A percentile compares a stretch with the other conserved stretches of the same genome.
These are phyloP conservation scores for Henricia sp. DNA, from an alignment of 53 echinoderm and acorn worm genomes.

Conservation along the genomic window DNA sequence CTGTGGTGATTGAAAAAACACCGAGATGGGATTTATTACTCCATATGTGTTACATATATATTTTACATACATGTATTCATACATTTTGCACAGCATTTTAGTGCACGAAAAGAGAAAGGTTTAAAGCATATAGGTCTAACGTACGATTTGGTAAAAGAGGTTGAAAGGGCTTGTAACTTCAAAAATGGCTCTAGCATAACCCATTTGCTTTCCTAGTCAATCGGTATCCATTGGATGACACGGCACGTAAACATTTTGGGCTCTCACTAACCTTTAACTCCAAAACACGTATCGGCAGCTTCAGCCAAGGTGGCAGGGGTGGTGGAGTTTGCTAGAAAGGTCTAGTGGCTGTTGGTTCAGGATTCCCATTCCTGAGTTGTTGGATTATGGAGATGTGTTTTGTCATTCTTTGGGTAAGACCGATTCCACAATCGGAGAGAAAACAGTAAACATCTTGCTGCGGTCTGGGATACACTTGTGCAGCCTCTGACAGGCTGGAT, in stretches of 20 bases:
- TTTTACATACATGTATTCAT: too few relatives aligned
- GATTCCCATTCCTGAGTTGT: slow-evolving; percentile 22
- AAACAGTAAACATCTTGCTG: slow-evolving; percentile 55
- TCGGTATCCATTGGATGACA: slow-evolving; percentile 15
- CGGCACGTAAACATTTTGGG: background rate
- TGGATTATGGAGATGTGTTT: slow-evolving; percentile 49
- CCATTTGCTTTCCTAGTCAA: background rate
- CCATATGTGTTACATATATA: too few relatives aligned
- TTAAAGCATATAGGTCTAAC: too few relatives aligned
- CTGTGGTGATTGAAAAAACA: too few relatives aligned
- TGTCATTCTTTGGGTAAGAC: slow-evolving; percentile 39
- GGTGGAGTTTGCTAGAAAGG: too few relatives aligned
- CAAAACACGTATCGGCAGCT: slow-evolving; percentile 23
- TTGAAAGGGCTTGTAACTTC: too few relatives aligned
- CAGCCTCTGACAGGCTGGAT: slow-evolving; percentile 42
- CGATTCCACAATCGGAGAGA: slow-evolving; percentile 36
- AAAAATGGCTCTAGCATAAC: too few relatives aligned
- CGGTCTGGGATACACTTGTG: slow-evolving; percentile 10
- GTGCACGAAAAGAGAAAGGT: too few relatives aligned
- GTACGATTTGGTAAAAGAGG: too few relatives aligned
- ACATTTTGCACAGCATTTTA: too few relatives aligned
- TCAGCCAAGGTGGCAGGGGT: slow-evolving; percentile 15
- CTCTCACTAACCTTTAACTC: background rate
- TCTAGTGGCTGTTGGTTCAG: slow-evolving; percentile 56
- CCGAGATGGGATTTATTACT: too few relatives aligned